Percentiles rank a stretch among this genome's conserved stretches.
phyloP scores from a whole-genome alignment of 1,140 invertebrate genomes.

The Palaemon carinicauda region DNA sequence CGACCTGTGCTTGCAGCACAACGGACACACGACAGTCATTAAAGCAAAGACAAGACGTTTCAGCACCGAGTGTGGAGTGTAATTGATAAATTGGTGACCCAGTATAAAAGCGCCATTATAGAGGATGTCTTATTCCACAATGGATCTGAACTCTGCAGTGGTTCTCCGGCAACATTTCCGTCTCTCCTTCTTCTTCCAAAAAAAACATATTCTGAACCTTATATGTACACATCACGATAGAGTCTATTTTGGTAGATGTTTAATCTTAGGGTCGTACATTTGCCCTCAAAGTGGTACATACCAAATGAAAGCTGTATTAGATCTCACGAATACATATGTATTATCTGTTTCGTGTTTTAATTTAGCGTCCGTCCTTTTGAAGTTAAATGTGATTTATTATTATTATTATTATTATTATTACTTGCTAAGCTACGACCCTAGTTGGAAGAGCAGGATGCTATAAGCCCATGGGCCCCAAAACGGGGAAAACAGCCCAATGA shows the following conservation, averaged over 20 bases:
- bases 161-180: not conserved
- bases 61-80: slow-evolving; percentile 19
- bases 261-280: not conserved
- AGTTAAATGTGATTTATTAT: no score
- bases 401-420: no score
- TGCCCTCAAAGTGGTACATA: not conserved
- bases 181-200: no score
- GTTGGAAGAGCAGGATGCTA: no score
- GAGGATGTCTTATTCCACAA: no score
- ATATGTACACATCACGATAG: slow-evolving; percentile 17
- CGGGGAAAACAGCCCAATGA: no score
- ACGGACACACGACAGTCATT: slow-evolving; percentile 22
- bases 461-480: no score
- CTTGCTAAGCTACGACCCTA: no score
- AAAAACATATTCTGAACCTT: no score
- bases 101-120: no score
- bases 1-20: slow-evolving; percentile 47
- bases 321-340: slow-evolving; percentile 35
- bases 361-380: no score
- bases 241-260: slow-evolving; percentile 45
- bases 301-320: slow-evolving; percentile 15
- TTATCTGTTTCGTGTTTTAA: not conserved
- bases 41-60: slow-evolving; percentile 17
- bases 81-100: not conserved
- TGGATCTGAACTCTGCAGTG: not conserved